Conservation (phyloP, 2,113 vertebrate genomes). For the Mesitornis unicolor region DNA sequence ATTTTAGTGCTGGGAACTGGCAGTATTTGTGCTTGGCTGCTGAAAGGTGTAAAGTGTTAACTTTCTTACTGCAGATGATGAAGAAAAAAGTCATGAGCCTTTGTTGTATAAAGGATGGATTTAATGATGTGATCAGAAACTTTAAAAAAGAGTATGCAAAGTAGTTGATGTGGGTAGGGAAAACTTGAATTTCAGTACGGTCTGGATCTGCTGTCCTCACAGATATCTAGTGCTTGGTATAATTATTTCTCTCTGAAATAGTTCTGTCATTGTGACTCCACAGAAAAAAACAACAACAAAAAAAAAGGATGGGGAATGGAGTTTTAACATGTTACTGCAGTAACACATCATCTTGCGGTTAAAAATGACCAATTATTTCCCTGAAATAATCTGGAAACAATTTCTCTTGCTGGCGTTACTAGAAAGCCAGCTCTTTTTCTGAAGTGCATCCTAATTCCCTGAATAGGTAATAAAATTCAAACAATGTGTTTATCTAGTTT, state of each 20-base stretch:
- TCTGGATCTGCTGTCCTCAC: neutral
- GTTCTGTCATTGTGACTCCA: neutral
- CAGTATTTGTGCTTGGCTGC: neutral
- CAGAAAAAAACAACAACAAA: neutral
- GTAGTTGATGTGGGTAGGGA: neutral
- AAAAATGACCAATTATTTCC: neutral
- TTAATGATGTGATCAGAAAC: neutral
- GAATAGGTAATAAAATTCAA: slow-evolving; percentile 4
- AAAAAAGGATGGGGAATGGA: neutral
- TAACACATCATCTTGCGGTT: neutral
- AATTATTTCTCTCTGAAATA: neutral
- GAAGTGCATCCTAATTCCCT: neutral
- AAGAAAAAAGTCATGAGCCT: neutral
- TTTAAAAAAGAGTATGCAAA: neutral
- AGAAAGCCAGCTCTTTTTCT: slow-evolving; percentile 8
- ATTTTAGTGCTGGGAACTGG: neutral
- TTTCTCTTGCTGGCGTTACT: slow-evolving; percentile 24
- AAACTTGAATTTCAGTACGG: neutral
- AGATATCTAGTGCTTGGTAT: neutral
- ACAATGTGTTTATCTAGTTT: neutral
- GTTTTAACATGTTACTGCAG: neutral
- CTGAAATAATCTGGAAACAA: slow-evolving; percentile 19
- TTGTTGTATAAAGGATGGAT: neutral
- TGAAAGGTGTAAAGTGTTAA: neutral
- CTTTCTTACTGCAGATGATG: neutral